Percentiles rank a stretch among this genome's conserved stretches.
Evolutionary conservation across 2,888 invertebrate genomes (phyloP).

Genomic region (Drosophila lutescens): DNA sequence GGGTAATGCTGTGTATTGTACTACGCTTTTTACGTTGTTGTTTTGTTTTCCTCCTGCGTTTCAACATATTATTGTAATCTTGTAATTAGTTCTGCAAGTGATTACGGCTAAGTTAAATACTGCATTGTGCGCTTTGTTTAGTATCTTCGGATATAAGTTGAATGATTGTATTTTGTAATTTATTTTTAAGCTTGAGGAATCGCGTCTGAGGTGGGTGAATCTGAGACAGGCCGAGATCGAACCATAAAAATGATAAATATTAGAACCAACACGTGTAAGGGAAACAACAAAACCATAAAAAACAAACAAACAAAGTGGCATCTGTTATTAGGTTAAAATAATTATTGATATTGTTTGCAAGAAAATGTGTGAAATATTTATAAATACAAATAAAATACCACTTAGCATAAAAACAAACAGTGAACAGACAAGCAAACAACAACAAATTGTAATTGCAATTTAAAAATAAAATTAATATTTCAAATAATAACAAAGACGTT

Average conservation of each 20-base stretch:
- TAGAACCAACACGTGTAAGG: slow-evolving; percentile 29
- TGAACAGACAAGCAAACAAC: slow-evolving; percentile 45
- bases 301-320: slow-evolving; percentile 52
- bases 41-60: slow-evolving; percentile 39
- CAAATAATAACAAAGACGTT: slow-evolving; percentile 35
- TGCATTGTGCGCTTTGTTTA: slow-evolving; percentile 64
- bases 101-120: slow-evolving; percentile 46
- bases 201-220: slow-evolving; percentile 27
- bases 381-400: slow-evolving; percentile 54
- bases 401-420: slow-evolving; percentile 58
- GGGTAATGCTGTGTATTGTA: slow-evolving; percentile 62
- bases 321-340: slow-evolving; percentile 79
- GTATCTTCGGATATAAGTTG: slow-evolving; percentile 46
- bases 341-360: slow-evolving; percentile 79
- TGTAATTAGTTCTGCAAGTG: slow-evolving; percentile 49
- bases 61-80: slow-evolving; percentile 41
- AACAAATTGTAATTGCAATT: slow-evolving; percentile 70
- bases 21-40: slow-evolving; percentile 50
- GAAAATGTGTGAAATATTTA: slow-evolving; percentile 72
- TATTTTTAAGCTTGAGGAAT: slow-evolving; percentile 60
- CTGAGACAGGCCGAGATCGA: slow-evolving; percentile 29
- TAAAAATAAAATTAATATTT: slow-evolving; percentile 76
- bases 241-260: slow-evolving; percentile 38
- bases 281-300: slow-evolving; percentile 36
- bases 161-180: slow-evolving; percentile 53